Evolutionary conservation across 1,140 invertebrate genomes (phyloP).

Genomic region (Drosophila ohnishii): DNA sequence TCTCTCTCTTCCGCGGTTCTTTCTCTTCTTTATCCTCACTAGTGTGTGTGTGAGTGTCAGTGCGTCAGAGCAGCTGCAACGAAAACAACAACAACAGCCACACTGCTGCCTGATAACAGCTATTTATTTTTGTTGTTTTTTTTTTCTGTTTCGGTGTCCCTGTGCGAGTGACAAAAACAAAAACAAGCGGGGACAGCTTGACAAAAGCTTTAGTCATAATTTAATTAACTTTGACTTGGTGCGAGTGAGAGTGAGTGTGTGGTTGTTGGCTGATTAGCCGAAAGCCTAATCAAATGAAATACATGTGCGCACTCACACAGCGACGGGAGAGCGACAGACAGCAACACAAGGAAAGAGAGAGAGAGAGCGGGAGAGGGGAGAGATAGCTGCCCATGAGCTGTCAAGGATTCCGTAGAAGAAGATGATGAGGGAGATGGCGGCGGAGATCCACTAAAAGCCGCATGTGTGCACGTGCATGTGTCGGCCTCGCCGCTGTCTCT

Average conservation of each 20-base stretch:
- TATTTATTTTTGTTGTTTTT: conserved; percentile 12
- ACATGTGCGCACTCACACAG: conserved; percentile 33
- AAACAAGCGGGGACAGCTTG: conserved; percentile 34
- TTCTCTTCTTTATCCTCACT: not conserved
- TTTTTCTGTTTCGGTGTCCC: conserved; percentile 18
- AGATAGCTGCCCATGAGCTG: conserved; percentile 27
- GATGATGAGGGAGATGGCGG: not conserved
- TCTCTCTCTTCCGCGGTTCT: not conserved
- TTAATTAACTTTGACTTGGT: conserved; percentile 72
- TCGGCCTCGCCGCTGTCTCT: not conserved
- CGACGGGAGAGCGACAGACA: not conserved
- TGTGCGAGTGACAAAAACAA: conserved; percentile 38
- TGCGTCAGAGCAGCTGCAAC: conserved; percentile 37
- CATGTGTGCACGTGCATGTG: conserved; percentile 21
- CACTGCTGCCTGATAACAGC: conserved; percentile 17
- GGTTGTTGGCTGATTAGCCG: conserved; percentile 52
- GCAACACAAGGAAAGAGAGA: not conserved
- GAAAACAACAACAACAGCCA: conserved; percentile 9
- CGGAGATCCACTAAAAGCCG: conserved; percentile 10
- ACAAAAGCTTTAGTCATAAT: conserved; percentile 77
- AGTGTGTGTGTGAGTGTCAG: conserved; percentile 24
- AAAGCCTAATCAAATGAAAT: conserved; percentile 64
- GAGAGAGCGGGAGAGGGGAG: not conserved
- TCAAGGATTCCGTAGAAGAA: conserved; percentile 11
- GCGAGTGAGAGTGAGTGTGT: conserved; percentile 15